Conservation (phyloP, 2,113 vertebrate genomes). For the Notothenia coriiceps region DNA sequence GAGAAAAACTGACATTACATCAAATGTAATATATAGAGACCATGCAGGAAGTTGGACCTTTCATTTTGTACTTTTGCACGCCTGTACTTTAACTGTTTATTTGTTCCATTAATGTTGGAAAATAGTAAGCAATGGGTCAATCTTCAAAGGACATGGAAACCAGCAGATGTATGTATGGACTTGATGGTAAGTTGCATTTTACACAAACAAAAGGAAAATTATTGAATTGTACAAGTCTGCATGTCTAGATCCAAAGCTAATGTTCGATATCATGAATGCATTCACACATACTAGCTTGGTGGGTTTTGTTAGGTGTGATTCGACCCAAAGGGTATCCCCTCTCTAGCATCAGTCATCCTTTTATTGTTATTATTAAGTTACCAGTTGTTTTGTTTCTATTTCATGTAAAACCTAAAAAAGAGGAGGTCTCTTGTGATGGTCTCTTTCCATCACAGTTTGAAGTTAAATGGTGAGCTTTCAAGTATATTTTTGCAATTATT, state of each 20-base stretch:
- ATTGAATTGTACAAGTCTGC: not conserved
- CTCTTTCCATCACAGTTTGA: no score
- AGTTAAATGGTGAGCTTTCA: no score
- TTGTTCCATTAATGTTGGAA: not conserved
- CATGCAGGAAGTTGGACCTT: not conserved
- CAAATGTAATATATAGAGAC: not conserved
- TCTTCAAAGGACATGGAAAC: not conserved
- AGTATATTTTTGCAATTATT: no score
- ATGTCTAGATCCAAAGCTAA: not conserved
- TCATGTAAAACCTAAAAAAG: not conserved
- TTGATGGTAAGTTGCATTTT: constrained; percentile 20
- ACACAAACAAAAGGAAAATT: not conserved
- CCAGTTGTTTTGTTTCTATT: not conserved
- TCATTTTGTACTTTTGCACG: not conserved
- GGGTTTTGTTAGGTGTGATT: not conserved
- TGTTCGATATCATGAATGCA: not conserved
- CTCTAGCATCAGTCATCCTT: not conserved
- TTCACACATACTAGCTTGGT: not conserved
- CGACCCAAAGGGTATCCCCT: no score
- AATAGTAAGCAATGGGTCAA: constrained; percentile 6
- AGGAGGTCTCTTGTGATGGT: no score
- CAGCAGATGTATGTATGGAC: constrained; percentile 25
- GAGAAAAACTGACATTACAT: not conserved
- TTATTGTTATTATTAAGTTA: not conserved
- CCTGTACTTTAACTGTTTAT: not conserved